Conservation (phyloP, 1,140 invertebrate genomes). For the Anastrepha ludens region DNA sequence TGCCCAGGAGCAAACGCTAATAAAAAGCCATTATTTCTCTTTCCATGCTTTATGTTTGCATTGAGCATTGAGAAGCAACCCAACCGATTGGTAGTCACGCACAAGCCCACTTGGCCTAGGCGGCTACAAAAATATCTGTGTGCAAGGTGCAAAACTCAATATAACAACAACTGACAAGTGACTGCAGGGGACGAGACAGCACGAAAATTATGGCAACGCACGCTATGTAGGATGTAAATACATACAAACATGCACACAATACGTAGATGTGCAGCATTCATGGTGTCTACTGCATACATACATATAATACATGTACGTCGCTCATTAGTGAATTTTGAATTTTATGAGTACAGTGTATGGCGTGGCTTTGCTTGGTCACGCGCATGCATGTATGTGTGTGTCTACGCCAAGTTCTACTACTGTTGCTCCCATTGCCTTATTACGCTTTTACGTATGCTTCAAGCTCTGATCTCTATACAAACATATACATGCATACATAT, state of each 20-base stretch:
- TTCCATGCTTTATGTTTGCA: no score
- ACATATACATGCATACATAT: not conserved
- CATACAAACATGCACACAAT: not conserved
- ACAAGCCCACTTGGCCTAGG: no score
- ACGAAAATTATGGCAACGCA: not conserved
- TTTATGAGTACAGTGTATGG: constrained; percentile 33
- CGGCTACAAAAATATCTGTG: not conserved
- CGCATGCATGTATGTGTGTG: not conserved
- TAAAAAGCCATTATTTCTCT: no score
- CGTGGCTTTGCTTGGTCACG: not conserved
- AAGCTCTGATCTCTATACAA: no score
- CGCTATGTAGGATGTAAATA: not conserved
- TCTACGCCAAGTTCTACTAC: no score
- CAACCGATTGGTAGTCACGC: no score
- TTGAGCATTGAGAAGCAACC: no score
- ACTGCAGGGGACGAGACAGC: not conserved
- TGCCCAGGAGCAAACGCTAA: no score
- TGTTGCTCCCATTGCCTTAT: not conserved
- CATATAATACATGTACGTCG: constrained; percentile 22
- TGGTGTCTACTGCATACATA: not conserved
- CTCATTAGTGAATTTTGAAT: constrained; percentile 58
- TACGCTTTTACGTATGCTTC: not conserved
- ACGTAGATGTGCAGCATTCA: not conserved
- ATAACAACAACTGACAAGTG: not conserved
- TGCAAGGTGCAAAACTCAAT: not conserved